Conservation (phyloP, 2,888 invertebrate species). For the Plemyria rubiginata region DNA sequence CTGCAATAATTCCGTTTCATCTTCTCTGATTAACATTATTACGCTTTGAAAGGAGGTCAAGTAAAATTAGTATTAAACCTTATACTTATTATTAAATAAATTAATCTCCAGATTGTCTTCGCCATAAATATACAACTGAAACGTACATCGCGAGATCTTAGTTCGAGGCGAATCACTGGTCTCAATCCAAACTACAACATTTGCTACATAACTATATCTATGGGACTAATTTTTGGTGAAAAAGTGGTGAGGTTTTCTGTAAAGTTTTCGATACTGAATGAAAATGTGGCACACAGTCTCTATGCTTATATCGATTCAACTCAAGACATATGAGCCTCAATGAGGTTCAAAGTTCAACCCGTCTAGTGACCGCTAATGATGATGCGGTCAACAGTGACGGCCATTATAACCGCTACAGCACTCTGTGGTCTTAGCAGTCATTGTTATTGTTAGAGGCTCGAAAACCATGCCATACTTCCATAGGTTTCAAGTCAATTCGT, state of each 20-base stretch:
- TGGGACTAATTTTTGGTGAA: too few species aligned
- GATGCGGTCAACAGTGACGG: slow-evolving; percentile 24
- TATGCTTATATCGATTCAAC: too few species aligned
- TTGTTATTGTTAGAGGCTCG: slow-evolving; percentile 62
- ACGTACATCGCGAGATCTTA: too few species aligned
- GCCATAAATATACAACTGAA: too few species aligned
- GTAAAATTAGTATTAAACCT: too few species aligned
- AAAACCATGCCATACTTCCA: slow-evolving; percentile 68
- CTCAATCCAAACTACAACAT: too few species aligned
- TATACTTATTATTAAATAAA: neutral
- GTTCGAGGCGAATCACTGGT: too few species aligned
- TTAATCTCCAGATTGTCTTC: neutral
- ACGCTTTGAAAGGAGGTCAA: neutral
- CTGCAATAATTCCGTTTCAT: neutral
- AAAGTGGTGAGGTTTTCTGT: too few species aligned
- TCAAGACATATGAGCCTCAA: neutral
- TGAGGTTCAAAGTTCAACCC: slow-evolving; percentile 12
- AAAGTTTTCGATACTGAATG: too few species aligned
- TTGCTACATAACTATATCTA: too few species aligned
- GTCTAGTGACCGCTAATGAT: slow-evolving; percentile 24
- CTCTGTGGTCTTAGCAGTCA: slow-evolving; percentile 36
- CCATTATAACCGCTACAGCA: slow-evolving; percentile 38
- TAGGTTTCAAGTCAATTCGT: neutral
- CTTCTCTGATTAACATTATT: neutral
- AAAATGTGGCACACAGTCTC: too few species aligned